Base-by-base conservation (phyloP, 1,140 invertebrate species). In the Cydia splendana region DNA sequence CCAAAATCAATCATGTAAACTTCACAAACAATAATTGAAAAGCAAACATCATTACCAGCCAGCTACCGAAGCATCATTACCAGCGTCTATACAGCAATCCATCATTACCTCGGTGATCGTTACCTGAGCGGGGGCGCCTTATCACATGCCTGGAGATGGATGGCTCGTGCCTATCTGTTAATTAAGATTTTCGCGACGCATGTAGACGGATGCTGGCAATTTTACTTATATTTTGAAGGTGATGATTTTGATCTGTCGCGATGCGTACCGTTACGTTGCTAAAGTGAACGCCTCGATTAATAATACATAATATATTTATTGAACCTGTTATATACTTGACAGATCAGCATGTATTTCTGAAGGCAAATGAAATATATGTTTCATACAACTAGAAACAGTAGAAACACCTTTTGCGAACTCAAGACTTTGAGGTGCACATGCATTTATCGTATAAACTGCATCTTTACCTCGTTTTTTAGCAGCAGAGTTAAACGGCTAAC, bases 161-260 rank as follows among this genome's bases (percentile, higher is more conserved):
- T 88, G 81, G 87, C 87, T 90, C 74, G 77, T 79, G 86, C 87
- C 87, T 93, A 93, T 93, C 90, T 91, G 89, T 91, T 93, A 93
- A 93, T 93, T 93, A 93, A 93, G 90, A 93, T 91, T 93, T 93
- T 93, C 89, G 89, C 90, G 82, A 84, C 85, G 87, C 87, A 87
- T 87, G 85, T 80, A 85, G 85, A 88, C 84, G 85, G 88, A 91
- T 92, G 89, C 77, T 85, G 79, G 87, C 80, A 88, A 92, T 91
- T 91, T 71, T 90, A 88, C 87, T 90, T 87, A 81, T 84, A 87
- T 82, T 85, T 82, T 83, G 79, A 78, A 77, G 80, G 57, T 67
- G 76, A 73, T 28, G 76, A 77, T 71, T 71, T 71, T 71, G 67
- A 71, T 38, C 67, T 71, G 67, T 71, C 67, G 67, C 67, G 76